Evolutionary conservation across 2,113 vertebrate genomes (phyloP).

Genomic region (Caloenas nicobarica): DNA sequence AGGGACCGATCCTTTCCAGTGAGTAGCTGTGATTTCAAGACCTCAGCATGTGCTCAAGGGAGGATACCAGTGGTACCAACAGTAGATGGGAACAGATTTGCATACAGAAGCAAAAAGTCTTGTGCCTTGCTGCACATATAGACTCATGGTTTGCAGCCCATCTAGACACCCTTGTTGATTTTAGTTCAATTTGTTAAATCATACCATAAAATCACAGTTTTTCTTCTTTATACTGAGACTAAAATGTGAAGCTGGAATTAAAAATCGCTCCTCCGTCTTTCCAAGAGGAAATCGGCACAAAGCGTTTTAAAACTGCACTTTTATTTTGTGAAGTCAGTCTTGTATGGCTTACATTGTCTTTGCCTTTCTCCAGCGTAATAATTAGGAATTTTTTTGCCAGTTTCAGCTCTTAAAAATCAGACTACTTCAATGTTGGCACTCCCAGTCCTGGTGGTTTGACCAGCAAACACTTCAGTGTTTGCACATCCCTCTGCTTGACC

Average conservation of each 20-base stretch:
- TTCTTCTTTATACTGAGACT: not conserved
- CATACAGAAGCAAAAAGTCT: not conserved
- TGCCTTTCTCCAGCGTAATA: not conserved
- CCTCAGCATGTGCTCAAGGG: not conserved
- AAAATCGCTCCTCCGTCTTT: not conserved
- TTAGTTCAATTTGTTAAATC: not conserved
- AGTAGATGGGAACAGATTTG: not conserved
- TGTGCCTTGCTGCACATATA: not conserved
- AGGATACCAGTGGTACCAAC: not conserved
- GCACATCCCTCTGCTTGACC: not conserved
- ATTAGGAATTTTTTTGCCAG: not conserved
- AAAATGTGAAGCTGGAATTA: not conserved
- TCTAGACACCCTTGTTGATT: not conserved
- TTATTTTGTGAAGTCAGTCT: not conserved
- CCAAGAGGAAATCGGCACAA: not conserved
- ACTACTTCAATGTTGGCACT: not conserved
- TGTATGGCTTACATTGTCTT: not conserved
- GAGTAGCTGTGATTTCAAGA: not conserved
- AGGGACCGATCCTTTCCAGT: not conserved
- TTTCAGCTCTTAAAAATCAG: not conserved
- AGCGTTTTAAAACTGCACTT: not conserved
- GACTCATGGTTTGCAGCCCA: not conserved
- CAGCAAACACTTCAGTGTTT: not conserved
- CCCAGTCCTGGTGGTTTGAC: not conserved
- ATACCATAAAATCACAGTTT: not conserved